phyloP scores from a whole-genome alignment of 1,140 invertebrate species.

The Hesperophylax magnus region DNA sequence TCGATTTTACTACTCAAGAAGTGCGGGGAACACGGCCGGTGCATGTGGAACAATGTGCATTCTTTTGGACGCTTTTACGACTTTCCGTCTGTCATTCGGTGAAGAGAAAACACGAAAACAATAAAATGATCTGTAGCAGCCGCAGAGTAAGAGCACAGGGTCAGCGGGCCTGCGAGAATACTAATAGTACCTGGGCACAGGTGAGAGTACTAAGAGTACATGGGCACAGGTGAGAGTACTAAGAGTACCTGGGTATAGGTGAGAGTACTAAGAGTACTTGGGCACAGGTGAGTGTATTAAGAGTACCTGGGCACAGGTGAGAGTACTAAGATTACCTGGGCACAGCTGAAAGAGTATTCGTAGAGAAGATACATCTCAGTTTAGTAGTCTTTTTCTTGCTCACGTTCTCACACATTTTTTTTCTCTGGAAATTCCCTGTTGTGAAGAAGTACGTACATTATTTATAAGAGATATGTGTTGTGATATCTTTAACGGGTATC shows the following conservation, averaged over 20 bases:
- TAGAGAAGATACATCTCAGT: neutral
- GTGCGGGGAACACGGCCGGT: neutral
- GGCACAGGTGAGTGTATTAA: slow-evolving; percentile 32
- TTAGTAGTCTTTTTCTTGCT: neutral
- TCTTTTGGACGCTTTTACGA: slow-evolving; percentile 41
- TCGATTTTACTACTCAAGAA: slow-evolving; percentile 29
- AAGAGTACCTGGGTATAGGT: neutral
- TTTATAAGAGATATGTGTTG: too few species aligned
- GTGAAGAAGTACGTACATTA: too few species aligned
- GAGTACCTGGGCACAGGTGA: too few species aligned
- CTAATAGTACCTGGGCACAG: neutral
- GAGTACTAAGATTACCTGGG: neutral
- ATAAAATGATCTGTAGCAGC: slow-evolving; percentile 42
- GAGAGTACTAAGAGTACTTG: neutral
- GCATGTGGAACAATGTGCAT: slow-evolving; percentile 12
- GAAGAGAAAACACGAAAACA: slow-evolving; percentile 47
- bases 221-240: slow-evolving; percentile 25
- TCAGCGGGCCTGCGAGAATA: slow-evolving; percentile 24
- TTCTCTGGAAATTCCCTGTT: too few species aligned
- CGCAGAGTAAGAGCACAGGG: neutral
- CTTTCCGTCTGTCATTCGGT: slow-evolving; percentile 38
- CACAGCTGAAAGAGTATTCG: slow-evolving; percentile 14
- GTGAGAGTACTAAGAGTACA: neutral
- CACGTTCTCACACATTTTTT: too few species aligned
- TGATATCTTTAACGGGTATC: too few species aligned